Evolutionary conservation across 2,888 invertebrate genomes (phyloP), one percentile per base, ranked within the genome.

Genomic region (Masnerella sp.): DNA sequence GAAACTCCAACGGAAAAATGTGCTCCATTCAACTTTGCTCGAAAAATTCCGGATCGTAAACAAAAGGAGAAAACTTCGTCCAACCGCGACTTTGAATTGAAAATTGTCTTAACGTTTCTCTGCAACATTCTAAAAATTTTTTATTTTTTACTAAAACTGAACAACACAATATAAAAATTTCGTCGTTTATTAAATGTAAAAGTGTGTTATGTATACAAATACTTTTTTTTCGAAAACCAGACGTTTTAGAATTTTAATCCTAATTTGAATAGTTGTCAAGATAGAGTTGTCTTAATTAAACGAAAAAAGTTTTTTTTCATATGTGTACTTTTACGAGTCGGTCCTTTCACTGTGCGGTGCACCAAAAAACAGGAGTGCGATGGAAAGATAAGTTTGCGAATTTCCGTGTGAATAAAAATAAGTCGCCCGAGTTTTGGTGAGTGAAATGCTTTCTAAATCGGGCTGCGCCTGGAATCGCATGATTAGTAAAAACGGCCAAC

Each of bases 401-500:
- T 65, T 61, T 61, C 51, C 49, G 49, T 49, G 28, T 20, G 47
- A 28, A 32, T 47, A 47, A 38, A 30, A 52, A 56, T 56, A 47
- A 12, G 40, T 22, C 5, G 32, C 5, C 12, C 11, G 17, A 56
- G 4, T 58, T 58, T 67, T 32, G 32, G 30, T 9, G 15, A 47
- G 18, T 20, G 9, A 32, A 56, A n/a, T 61, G 52, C 68, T 69
- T 69, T 69, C 68, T 68, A 59, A 43, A 59, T 59, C 15, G 36
- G 28, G 28, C 30, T 36, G 49, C 5, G 20, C n/a, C n/a, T 52
- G 5, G 14, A 54, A 62, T 62, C 56, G 58, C 62, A 43, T 68
- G 51, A 70, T 73, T 45, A 61, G 74, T 72, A 75, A 77, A 54
- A 62, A 56, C 49, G 30, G 36, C 5, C 30, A 52, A 45, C 34